Evolutionary conservation across 2,797 vertebrate species (phyloP).

Genomic region (Naso thynnoides): DNA sequence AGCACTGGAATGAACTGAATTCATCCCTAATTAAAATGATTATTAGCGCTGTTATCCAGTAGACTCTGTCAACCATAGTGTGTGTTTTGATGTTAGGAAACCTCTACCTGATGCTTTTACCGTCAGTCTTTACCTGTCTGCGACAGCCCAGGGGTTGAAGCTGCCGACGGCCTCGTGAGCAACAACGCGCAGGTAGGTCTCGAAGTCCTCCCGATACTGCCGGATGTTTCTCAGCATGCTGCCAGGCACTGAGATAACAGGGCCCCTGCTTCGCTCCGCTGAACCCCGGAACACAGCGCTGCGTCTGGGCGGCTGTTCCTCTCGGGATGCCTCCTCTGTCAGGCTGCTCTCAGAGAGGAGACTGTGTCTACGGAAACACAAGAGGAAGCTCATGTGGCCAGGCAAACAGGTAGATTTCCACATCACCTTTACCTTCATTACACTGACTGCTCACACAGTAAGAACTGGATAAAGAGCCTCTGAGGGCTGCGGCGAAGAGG

Average conservation of each 20-base stretch:
- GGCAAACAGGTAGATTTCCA: not conserved
- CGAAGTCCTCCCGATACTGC: slow-evolving; percentile 84
- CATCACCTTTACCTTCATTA: slow-evolving; percentile 42
- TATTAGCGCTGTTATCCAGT: not conserved
- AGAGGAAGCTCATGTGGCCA: slow-evolving; percentile 17
- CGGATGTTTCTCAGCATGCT: slow-evolving; percentile 83
- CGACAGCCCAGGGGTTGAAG: slow-evolving; percentile 90
- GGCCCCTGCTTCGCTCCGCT: slow-evolving; percentile 33
- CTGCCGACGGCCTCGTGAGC: slow-evolving; percentile 86
- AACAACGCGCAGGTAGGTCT: slow-evolving; percentile 85
- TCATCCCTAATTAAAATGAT: not conserved
- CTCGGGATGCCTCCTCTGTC: slow-evolving; percentile 61
- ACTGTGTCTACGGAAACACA: slow-evolving; percentile 59
- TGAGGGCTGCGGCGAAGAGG: slow-evolving; percentile 22
- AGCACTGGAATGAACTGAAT: too few relatives aligned
- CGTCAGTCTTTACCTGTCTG: slow-evolving; percentile 86
- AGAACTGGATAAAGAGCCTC: slow-evolving; percentile 17
- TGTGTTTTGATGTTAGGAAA: not conserved
- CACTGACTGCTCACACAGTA: slow-evolving; percentile 3
- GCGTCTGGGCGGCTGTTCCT: slow-evolving; percentile 43
- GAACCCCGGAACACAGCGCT: slow-evolving; percentile 34
- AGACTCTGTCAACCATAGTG: not conserved
- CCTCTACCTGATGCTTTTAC: not conserved
- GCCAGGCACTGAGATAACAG: slow-evolving; percentile 82
- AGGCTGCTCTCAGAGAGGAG: slow-evolving; percentile 72